These are phyloP conservation scores for Drosophila repleta DNA, from an alignment of 1,140 invertebrate genomes.

Conservation along the genomic window DNA sequence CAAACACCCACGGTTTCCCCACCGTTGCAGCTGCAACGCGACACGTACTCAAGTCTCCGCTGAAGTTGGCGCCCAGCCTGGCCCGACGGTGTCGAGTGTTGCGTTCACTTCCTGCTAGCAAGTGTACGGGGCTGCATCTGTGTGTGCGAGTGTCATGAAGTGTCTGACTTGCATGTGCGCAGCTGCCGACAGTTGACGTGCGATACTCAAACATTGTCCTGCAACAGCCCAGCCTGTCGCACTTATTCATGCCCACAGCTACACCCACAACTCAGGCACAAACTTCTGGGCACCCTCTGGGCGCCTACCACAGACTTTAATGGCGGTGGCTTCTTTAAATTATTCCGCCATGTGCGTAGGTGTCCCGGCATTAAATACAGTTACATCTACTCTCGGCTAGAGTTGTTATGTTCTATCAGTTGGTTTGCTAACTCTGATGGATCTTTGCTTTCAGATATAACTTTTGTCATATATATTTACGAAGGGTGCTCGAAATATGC, in stretches of 20 bases:
- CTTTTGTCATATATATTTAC: no score
- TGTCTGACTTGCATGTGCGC: conserved; percentile 76
- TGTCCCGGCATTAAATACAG: conserved; percentile 34
- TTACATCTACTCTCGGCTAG: conserved; percentile 25
- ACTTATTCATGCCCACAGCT: conserved; percentile 37
- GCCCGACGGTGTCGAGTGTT: conserved; percentile 57
- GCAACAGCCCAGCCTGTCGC: conserved; percentile 34
- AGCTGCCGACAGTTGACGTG: conserved; percentile 75
- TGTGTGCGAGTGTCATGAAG: conserved; percentile 59
- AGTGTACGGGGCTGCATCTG: conserved; percentile 22
- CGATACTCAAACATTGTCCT: conserved; percentile 55
- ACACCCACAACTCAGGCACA: neutral
- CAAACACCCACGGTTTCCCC: neutral
- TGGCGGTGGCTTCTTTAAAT: conserved; percentile 47
- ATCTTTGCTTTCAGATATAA: no score
- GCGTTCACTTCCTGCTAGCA: conserved; percentile 66
- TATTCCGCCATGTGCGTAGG: conserved; percentile 45
- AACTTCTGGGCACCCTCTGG: neutral
- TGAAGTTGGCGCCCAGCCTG: conserved; percentile 58
- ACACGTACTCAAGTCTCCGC: conserved; percentile 51
- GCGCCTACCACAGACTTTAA: conserved; percentile 11
- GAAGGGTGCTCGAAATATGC: no score
- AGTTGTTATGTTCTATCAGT: neutral
- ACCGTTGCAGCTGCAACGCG: conserved; percentile 30
- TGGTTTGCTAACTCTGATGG: neutral